Percentiles rank a stretch among this genome's conserved stretches.
Conservation (phyloP, 2,113 vertebrate genomes). For the Cinclus cinclus region DNA sequence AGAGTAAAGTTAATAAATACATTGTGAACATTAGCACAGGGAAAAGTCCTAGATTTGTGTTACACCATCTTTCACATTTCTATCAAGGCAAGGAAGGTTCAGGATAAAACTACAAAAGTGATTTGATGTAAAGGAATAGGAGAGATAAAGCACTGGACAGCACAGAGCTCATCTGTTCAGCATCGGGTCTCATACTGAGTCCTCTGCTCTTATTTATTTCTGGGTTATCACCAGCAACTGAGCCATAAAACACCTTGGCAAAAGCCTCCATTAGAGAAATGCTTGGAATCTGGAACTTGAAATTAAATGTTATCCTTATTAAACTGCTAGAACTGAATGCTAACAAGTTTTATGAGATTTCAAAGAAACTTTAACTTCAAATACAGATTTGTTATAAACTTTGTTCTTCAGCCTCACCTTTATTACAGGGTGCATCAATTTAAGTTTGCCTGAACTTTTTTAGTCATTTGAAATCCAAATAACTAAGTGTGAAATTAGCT, state of each 20-base stretch:
- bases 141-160: not conserved
- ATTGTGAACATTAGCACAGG: not conserved
- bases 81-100: not conserved
- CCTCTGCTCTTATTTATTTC: not conserved
- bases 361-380: not conserved
- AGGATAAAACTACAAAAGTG: not conserved
- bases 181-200: not conserved
- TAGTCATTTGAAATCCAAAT: not conserved
- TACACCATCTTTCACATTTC: not conserved
- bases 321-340: not conserved
- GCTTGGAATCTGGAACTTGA: not conserved
- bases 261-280: not conserved
- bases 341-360: not conserved
- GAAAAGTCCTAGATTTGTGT: not conserved
- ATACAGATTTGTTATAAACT: not conserved
- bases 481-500: not conserved
- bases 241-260: not conserved
- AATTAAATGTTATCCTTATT: not conserved
- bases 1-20: not conserved
- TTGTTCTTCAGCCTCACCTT: not conserved
- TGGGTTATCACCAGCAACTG: not conserved
- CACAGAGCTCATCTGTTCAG: not conserved
- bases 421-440: not conserved
- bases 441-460: not conserved
- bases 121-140: not conserved